Conservation (phyloP, 2,888 invertebrate genomes). For the Belgica antarctica region DNA sequence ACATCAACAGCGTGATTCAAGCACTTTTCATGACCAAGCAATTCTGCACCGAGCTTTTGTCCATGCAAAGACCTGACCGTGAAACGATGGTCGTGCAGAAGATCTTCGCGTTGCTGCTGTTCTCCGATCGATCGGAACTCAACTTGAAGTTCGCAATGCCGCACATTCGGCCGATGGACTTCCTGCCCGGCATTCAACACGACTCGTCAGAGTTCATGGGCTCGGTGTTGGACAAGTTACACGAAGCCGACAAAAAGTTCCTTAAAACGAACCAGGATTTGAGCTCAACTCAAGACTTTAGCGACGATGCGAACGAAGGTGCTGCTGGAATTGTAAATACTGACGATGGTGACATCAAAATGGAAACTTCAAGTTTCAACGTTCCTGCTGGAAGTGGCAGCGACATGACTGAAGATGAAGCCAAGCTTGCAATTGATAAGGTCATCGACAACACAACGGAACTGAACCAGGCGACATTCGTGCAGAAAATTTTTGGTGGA, state of each 20-base stretch:
- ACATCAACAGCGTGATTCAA: slow-evolving; percentile 85
- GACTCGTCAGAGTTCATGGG: slow-evolving; percentile 86
- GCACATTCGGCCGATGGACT: slow-evolving; percentile 73
- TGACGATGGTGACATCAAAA: not conserved
- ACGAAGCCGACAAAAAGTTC: slow-evolving; percentile 64
- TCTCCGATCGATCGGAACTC: slow-evolving; percentile 65
- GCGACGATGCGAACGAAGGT: not conserved
- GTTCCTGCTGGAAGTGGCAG: not conserved
- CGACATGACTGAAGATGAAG: not conserved
- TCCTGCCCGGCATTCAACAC: slow-evolving; percentile 75
- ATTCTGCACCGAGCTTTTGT: slow-evolving; percentile 68
- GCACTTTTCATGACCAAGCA: slow-evolving; percentile 78
- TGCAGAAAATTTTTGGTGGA: slow-evolving; percentile 74
- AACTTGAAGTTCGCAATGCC: slow-evolving; percentile 71
- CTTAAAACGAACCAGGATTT: not conserved
- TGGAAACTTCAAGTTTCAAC: no score
- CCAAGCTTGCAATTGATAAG: not conserved
- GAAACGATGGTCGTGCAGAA: slow-evolving; percentile 68
- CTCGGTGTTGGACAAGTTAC: slow-evolving; percentile 60
- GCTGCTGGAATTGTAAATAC: not conserved
- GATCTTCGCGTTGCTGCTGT: slow-evolving; percentile 70
- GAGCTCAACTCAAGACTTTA: not conserved
- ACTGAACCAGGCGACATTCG: slow-evolving; percentile 48
- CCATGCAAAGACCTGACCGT: slow-evolving; percentile 58
- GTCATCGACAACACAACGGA: slow-evolving; percentile 18